Conservation (phyloP, 2,113 vertebrate species). For the Apodemus sylvaticus region DNA sequence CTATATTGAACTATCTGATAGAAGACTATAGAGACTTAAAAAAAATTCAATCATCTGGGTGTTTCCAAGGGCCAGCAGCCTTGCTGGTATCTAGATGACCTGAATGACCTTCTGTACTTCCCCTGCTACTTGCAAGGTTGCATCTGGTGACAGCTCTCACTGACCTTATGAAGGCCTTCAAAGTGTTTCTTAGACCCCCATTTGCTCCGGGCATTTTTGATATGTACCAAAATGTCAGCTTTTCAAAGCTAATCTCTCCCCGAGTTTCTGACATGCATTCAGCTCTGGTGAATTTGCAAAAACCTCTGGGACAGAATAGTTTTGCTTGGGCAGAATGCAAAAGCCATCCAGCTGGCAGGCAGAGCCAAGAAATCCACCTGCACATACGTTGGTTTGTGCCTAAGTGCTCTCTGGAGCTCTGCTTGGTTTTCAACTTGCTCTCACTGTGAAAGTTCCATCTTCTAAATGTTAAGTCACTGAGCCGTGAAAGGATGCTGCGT, state of each 20-base stretch:
- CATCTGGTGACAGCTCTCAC: neutral
- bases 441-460: constrained; percentile 34
- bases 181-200: neutral
- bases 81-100: neutral
- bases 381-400: neutral
- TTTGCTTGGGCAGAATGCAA: constrained; percentile 35
- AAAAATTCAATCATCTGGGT: neutral
- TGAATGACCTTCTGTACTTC: neutral
- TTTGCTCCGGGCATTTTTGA: constrained; percentile 21
- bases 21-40: neutral
- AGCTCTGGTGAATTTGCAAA: neutral
- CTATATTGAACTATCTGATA: neutral
- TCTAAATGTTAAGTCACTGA: constrained; percentile 53
- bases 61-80: neutral
- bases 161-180: neutral
- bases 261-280: neutral
- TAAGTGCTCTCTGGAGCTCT: constrained; percentile 54
- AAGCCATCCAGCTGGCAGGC: neutral
- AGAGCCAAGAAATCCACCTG: neutral
- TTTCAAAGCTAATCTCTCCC: constrained; percentile 21
- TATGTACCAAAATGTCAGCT: neutral
- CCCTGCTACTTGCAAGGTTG: neutral
- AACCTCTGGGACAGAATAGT: neutral
- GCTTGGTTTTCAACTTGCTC: constrained; percentile 51
- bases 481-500: neutral